Percentiles rank a stretch among this genome's conserved stretches.
phyloP scores from a whole-genome alignment of 2,797 vertebrate species.

The Dipus sagitta region DNA sequence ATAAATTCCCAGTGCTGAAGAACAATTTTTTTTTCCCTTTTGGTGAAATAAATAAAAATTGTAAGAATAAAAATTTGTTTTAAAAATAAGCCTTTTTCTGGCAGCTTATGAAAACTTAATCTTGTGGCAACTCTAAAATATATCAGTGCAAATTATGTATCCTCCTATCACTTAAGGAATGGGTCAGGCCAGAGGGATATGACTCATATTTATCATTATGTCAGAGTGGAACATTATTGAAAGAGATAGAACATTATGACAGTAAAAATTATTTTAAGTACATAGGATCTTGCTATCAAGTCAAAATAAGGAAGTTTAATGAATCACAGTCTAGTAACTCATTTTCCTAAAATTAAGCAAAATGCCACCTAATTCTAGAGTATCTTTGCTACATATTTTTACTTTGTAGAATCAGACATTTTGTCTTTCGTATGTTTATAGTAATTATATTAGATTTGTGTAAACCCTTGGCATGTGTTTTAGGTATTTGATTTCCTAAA shows the following conservation, averaged over 20 bases:
- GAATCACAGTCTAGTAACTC: background rate
- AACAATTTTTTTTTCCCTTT: slow-evolving; percentile 36
- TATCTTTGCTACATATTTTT: background rate
- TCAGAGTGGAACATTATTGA: slow-evolving; percentile 66
- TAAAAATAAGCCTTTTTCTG: slow-evolving; percentile 76
- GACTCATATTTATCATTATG: slow-evolving; percentile 57
- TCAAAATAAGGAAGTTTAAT: slow-evolving; percentile 62
- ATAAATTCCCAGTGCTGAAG: background rate
- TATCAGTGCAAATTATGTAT: slow-evolving; percentile 76
- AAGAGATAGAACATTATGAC: slow-evolving; percentile 39
- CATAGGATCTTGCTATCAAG: slow-evolving; percentile 22
- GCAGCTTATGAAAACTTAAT: slow-evolving; percentile 70
- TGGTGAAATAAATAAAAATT: slow-evolving; percentile 71
- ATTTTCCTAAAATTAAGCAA: slow-evolving; percentile 74
- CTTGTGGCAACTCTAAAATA: slow-evolving; percentile 74
- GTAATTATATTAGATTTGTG: background rate
- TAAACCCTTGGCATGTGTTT: slow-evolving; percentile 18
- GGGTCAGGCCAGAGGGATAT: slow-evolving; percentile 9
- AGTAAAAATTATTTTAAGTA: slow-evolving; percentile 65
- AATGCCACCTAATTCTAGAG: slow-evolving; percentile 48
- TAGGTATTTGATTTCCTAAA: background rate
- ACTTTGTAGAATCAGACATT: background rate
- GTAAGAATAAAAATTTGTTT: slow-evolving; percentile 74
- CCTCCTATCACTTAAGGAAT: slow-evolving; percentile 54
- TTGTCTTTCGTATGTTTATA: slow-evolving; percentile 1